These are phyloP conservation scores for Dione vanillae DNA, from an alignment of 2,888 invertebrate species.

Conservation along the genomic window DNA sequence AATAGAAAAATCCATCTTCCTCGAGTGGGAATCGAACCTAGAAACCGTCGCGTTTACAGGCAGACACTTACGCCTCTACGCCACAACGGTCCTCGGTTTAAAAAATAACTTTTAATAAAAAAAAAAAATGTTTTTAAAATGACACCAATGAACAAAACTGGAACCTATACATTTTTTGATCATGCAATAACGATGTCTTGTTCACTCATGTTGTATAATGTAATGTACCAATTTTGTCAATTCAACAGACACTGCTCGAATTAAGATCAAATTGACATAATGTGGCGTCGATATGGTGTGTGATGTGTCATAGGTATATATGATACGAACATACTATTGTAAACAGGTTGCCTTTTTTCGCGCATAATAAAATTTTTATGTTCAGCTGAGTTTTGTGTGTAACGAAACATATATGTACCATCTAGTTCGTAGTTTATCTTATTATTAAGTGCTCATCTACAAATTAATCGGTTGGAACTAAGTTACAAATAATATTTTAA, in stretches of 20 bases:
- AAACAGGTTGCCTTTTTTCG: neutral
- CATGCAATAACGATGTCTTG: neutral
- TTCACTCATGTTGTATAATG: neutral
- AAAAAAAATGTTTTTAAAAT: neutral
- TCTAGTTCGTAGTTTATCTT: neutral
- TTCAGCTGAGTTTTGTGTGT: conserved; percentile 13
- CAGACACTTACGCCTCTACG: too few species aligned
- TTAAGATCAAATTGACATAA: conserved; percentile 10
- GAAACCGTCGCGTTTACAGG: too few species aligned
- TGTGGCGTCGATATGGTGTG: conserved; percentile 16
- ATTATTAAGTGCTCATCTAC: neutral
- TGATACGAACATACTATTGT: conserved; percentile 8
- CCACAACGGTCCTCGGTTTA: too few species aligned
- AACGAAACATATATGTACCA: conserved; percentile 2
- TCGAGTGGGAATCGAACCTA: too few species aligned
- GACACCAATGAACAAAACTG: neutral
- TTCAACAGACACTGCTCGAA: neutral
- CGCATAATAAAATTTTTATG: conserved; percentile 17
- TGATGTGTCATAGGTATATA: neutral
- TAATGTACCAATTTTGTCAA: neutral
- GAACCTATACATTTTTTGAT: neutral
- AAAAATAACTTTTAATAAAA: neutral
- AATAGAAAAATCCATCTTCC: too few species aligned
- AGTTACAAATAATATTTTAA: too few species aligned
- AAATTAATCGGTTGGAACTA: neutral